Conservation (phyloP, 2,797 vertebrate genomes). For the Cynodonichthys magdalenae region DNA sequence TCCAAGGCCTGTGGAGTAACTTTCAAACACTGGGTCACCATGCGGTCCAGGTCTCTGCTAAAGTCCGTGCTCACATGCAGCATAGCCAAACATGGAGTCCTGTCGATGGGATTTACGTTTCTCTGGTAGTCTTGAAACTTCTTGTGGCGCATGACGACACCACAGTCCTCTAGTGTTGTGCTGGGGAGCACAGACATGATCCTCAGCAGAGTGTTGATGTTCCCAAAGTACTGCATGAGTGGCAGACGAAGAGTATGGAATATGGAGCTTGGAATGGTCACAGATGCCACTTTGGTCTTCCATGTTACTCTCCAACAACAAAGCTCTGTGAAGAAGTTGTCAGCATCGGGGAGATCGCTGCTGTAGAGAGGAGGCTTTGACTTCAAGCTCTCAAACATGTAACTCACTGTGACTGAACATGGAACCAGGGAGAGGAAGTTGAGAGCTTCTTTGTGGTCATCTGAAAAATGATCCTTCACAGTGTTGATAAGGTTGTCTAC, state of each 20-base stretch:
- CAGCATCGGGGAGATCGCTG: conserved; percentile 83
- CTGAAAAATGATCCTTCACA: conserved; percentile 86
- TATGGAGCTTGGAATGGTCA: conserved; percentile 82
- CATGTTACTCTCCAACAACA: conserved; percentile 87
- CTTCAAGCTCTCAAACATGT: conserved; percentile 85
- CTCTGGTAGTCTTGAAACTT: conserved; percentile 82
- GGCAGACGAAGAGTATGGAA: conserved; percentile 84
- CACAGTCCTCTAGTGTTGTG: conserved; percentile 83
- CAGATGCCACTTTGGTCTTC: conserved; percentile 84
- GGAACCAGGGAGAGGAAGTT: conserved; percentile 85
- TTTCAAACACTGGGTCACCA: conserved; percentile 85
- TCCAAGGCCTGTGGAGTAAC: conserved; percentile 84
- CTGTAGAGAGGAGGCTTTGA: conserved; percentile 84
- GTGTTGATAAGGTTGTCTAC: conserved; percentile 84
- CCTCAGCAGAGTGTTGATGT: conserved; percentile 82
- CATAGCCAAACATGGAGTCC: conserved; percentile 79
- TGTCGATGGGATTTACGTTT: conserved; percentile 72
- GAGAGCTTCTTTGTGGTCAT: conserved; percentile 86
- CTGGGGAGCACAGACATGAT: conserved; percentile 86
- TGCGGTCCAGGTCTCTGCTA: conserved; percentile 83
- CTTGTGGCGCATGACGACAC: conserved; percentile 80
- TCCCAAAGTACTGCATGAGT: conserved; percentile 85
- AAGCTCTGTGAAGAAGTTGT: conserved; percentile 86
- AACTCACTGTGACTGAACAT: conserved; percentile 83
- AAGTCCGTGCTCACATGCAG: conserved; percentile 83